Base-by-base conservation (phyloP, 2,113 vertebrate species). In the Illadopsis cleaveri region DNA sequence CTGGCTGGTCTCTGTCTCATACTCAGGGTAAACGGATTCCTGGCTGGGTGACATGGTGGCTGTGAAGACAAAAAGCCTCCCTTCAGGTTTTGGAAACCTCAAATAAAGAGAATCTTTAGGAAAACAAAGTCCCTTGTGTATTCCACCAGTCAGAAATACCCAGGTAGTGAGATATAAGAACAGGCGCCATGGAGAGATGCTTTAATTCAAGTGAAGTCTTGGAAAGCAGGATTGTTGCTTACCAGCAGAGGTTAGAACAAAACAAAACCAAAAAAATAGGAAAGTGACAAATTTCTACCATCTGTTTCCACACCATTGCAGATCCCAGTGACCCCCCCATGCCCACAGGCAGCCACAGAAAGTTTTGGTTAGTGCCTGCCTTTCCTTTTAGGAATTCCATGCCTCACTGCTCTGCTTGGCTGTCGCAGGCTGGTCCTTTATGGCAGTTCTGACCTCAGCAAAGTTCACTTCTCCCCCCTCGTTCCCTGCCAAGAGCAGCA, bases 1-100 rank as follows among this genome's bases (percentile, higher is more conserved):
- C 91, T 97, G 96, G 91, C 93, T 97, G 79, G 62, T 83, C 13
- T 97, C 95, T 1, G 68, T 28, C 38, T 97, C 95, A 21, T 96
- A 96, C 2, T 97, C 76, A 0, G 93, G 2, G 31, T 21, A 92
- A 62, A 94, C 2, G 0, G 96, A 3, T 23, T 95, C 91, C 51
- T 89, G 86, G 30, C 75, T 14, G 2, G 92, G 66, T 7, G 96
- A 93, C 96, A 97, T 97, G 44, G 80, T 75, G 72, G 54, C 96
- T 96, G 91, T 6, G 3, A 89, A 95, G 68, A 92, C 50, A 93
- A 51, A 90, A 23, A 77, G 12, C 10, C 64, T 86, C 77, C n/a
- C 47, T 54, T 94, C 80, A 95, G 73, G 19, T 62, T 71, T 54
- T 4, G 37, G 42, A 58, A 73, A 54, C 13, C 24, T 3, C 40